A percentile compares a stretch with the other conserved stretches of the same genome.
These are phyloP conservation scores for Amazona ochrocephala DNA, from an alignment of 2,797 vertebrate species.

Conservation along the genomic window DNA sequence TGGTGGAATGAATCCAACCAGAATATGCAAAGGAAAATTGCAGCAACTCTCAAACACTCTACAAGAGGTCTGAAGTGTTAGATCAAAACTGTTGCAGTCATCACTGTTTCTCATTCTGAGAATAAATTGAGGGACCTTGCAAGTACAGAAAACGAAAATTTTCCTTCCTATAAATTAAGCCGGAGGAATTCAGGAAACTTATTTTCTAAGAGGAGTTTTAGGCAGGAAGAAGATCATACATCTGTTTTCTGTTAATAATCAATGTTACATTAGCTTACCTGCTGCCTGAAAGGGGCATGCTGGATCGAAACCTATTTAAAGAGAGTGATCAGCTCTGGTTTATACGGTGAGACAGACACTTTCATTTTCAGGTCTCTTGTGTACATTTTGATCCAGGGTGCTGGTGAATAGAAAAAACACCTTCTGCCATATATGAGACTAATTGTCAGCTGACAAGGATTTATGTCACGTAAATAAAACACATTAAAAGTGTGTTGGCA, in stretches of 20 bases:
- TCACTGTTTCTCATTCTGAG: background rate
- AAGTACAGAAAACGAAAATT: background rate
- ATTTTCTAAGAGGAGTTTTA: background rate
- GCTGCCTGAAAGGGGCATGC: background rate
- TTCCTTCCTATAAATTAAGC: background rate
- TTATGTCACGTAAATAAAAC: constrained; percentile 25
- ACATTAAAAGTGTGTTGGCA: background rate
- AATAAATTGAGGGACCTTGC: background rate
- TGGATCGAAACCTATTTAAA: background rate
- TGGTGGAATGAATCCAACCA: background rate
- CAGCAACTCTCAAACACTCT: background rate
- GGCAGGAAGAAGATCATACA: background rate
- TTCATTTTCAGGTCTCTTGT: constrained; percentile 1
- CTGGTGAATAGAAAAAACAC: background rate
- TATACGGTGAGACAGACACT: background rate
- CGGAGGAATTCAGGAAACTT: background rate
- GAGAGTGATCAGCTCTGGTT: background rate
- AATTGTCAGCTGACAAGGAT: background rate
- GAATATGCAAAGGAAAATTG: constrained; percentile 3
- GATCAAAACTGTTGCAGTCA: constrained; percentile 11
- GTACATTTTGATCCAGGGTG: background rate
- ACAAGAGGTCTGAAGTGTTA: background rate
- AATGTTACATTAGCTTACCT: background rate
- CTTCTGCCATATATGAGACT: background rate
- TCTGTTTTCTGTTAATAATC: background rate